Evolutionary conservation across 1,140 invertebrate genomes (phyloP), one percentile per base, ranked within the genome.

Genomic region (Diorhabda carinulata): DNA sequence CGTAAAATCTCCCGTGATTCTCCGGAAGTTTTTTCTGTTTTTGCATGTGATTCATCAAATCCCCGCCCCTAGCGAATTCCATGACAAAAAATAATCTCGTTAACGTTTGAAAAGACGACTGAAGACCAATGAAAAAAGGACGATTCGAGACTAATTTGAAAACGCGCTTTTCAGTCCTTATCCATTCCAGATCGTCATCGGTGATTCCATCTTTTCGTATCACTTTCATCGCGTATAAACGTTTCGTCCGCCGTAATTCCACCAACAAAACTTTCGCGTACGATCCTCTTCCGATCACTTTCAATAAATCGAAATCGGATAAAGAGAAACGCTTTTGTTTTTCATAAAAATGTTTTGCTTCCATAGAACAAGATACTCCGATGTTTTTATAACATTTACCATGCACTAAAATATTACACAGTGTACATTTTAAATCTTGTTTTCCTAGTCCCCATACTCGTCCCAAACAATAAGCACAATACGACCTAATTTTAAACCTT

Each of bases 11-110:
- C 61, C 89, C 89, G 83, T 98, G 95, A 56, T 72, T 64, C 57
- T 71, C 96, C 85, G 65, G 90, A 89, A 84, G 98, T 95, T 78
- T 98, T 96, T 80, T 99, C 97, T 3, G 94, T 94, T 59, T 86
- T 81, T 99, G 97, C 98, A 99, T 99, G 83, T 99, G 97, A 83
- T 97, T 99, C 97, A 99, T 99, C 25, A 99, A 85, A 83, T 99
- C 98, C 45, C 98, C 98, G 40, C 98, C 98, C 61, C 96, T 90
- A 2, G 99, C 97, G 84, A 99, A 99, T 83, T 99, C 98, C 78
- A 99, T 99, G 58, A 99, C 96, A 82, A 99, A 99, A 85, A 99
- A 99, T 64, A 99, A 86, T 41, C 97, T 87, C 75, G 90, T 92
- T 2, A 92, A 90, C 9, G 92, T 94, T 83, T 99, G 97, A 88